Evolutionary conservation across 2,797 vertebrate species (phyloP), one percentile per base, ranked within the genome.

Genomic region (Hippoglossus hippoglossus): DNA sequence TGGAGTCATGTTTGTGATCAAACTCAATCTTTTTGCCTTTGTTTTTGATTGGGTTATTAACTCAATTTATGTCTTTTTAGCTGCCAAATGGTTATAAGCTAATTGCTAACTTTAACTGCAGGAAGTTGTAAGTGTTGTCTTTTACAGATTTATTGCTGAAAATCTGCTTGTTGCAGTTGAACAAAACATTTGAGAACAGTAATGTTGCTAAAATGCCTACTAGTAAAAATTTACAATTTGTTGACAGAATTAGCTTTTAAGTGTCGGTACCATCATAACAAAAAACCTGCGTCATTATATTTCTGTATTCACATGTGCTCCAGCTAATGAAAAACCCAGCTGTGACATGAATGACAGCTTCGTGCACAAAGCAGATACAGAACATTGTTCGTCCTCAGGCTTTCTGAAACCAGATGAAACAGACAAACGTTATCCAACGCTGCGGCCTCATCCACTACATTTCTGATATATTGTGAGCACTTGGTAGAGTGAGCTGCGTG

Each of bases 401-500:
- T 25, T 22, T 64, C 71, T 67, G 68, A 83, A 77, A 78, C 53
- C 2, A 68, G 59, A 79, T 82, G 83, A 87, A 88, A 79, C 87
- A 68, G 74, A 84, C 73, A 62, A 83, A 80, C 39, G 81, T 86
- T 81, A 77, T 56, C 82, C 84, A 83, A 71, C 13, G 77, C 67
- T 13, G 67, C 18, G 70, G 85, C 92, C 90, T 92, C 76, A 24
- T 93, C 89, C 90, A 75, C 81, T 81, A 87, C 94, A 93, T 95
- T 93, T 78, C 93, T 93, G 91, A 87, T 93, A 92, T 93, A 86
- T 89, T 90, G 90, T 88, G 31, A 91, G 90, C 88, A 91, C 82
- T 93, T 90, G 90, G 91, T 90, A 91, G 93, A 93, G 91, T 71
- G 93, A 94, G 94, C 94, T 73, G 82, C 89, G 83, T 21, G 96